Base-by-base conservation (phyloP, 2,113 vertebrate genomes). In the Empidonax alnorum region DNA sequence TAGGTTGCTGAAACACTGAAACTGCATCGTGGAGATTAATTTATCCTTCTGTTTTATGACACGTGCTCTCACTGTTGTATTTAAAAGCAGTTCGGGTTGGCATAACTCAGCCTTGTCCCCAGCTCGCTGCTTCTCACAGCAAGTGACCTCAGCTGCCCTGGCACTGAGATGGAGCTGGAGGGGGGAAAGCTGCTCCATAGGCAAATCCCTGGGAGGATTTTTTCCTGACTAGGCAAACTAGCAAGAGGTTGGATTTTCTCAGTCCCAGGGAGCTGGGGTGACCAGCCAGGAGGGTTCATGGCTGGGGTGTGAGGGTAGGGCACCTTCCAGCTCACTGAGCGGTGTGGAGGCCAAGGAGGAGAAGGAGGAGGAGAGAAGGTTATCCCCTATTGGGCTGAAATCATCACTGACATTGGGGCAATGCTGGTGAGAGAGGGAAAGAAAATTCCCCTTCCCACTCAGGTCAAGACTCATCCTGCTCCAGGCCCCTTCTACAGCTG, bases 321-420 rank as follows among this genome's bases (percentile, higher is more conserved):
- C 17, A 80, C 58, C 84, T 96, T 91, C 89, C 85, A 78, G 89
- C 18, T 53, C 7, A 2, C 72, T 84, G 25, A 93, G 72, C 20
- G 67, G 14, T 8, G 14, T 50, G 35, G 65, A 94, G 30, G 79
- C 63, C 0, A 10, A 58, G 27, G 86, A 96, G 80, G 8, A 90
- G n/a, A 80, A 96, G 74, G 90, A 85, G 84, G 86, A 47, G 56
- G 33, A 50, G 14, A 9, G 14, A 25, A 27, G 50, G 97, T 96
- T 62, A 97, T 96, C 94, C 96, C 98, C 49, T 97, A 83, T 28
- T 98, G 97, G 79, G 98, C 96, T 46, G 91, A 97, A 73, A 98
- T 97, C 84, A 98, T 97, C 94, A 98, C 94, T 2, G 96, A 98
- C 94, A 97, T 97, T 7, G 69, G 89, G 84, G 86, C 69, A 88